Base-by-base conservation (phyloP, 1,140 invertebrate genomes). In the Phenacoccus solenopsis region DNA sequence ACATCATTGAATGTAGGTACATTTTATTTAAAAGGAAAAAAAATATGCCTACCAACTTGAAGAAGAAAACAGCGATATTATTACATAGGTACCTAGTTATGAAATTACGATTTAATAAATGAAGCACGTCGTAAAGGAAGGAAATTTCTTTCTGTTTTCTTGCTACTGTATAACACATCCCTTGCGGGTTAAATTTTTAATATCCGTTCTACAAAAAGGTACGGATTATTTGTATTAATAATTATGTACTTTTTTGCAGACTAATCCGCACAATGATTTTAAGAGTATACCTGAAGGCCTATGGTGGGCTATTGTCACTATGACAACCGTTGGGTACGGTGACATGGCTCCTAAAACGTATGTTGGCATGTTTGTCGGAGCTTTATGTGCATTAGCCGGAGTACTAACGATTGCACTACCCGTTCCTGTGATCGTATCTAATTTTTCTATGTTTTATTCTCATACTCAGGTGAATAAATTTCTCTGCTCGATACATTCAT, bases 281-380 rank as follows among this genome's bases (percentile, higher is more conserved):
- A 90, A 90, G 77, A 96, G 93, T 80, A 98, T 98, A 84, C 96
- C 96, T 7, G 83, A 96, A 72, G 95, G 94, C 10, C 83, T 98
- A 72, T 98, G 96, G 96, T 98, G 95, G 95, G 96, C 95, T 16
- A 83, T 98, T 76, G 95, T 98, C 72, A 98, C 96, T 49, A 98
- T 98, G 96, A 97, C 94, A 72, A 98, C 96, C 0, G 95, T 98
- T n/a, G 95, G 96, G n/a, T 98, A 98, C 78, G 96, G 96, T 30
- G 93, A 95, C 79, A 96, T 96, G 93, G 92, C 90, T 72, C 93
- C 93, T 32, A 94, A 94, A 78, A 96, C 93, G 9, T 95, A 95
- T 78, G 87, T 94, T 72, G 96, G 95, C 59, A 98, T 97, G 91
- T 92, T 98, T 76, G 93, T 98, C 30, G 95, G 95, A 73, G 93